Conservation (phyloP, 2,888 invertebrate species). For the Hanleya hanleyi region DNA sequence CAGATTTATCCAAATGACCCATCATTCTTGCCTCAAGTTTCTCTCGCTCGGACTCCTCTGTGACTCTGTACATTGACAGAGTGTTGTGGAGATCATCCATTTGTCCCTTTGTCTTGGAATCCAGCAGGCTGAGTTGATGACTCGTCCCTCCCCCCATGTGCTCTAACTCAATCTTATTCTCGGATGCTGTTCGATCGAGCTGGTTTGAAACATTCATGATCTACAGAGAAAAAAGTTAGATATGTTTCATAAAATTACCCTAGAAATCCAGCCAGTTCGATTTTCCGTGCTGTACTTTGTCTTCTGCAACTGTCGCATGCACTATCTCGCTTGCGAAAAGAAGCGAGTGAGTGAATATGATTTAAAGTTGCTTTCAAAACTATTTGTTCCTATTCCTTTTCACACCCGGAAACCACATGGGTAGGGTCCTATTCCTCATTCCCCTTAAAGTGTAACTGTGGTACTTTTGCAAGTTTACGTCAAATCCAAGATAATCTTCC, state of each 20-base stretch:
- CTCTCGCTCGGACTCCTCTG: conserved; percentile 63
- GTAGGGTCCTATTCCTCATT: no score
- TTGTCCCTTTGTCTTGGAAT: conserved; percentile 59
- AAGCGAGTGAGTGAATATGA: no score
- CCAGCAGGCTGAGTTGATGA: conserved; percentile 64
- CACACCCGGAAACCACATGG: no score
- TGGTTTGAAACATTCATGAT: conserved; percentile 14
- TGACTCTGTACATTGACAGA: conserved; percentile 48
- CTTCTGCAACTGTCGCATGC: no score
- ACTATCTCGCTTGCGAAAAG: no score
- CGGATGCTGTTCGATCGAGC: conserved; percentile 51
- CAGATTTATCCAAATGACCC: conserved; percentile 56
- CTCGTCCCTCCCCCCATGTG: conserved; percentile 65
- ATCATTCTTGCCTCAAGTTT: conserved; percentile 64
- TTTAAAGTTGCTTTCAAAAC: no score
- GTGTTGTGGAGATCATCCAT: conserved; percentile 63
- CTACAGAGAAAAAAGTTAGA: background rate
- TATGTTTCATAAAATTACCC: background rate
- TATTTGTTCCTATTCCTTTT: no score
- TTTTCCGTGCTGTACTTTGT: no score
- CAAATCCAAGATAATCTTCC: no score
- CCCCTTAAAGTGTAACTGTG: no score
- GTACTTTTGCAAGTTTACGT: no score
- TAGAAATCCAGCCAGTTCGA: no score
- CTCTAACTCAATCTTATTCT: conserved; percentile 58